These are phyloP conservation scores for Tolmerus cingulatus DNA, from an alignment of 2,888 invertebrate species.

Conservation along the genomic window DNA sequence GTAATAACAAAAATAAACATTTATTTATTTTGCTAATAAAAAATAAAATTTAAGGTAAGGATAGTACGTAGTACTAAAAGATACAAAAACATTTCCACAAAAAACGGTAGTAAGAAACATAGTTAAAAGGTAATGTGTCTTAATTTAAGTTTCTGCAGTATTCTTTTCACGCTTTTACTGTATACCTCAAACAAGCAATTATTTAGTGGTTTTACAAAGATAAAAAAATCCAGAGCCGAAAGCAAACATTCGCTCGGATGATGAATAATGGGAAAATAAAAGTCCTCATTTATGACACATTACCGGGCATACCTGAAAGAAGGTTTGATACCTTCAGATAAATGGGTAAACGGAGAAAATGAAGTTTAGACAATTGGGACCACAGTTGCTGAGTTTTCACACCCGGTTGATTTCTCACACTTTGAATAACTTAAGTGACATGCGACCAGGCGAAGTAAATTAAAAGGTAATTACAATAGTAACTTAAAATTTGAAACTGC, in stretches of 20 bases:
- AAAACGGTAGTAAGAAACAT: background rate
- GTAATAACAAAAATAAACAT: too few species aligned
- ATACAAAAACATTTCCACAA: background rate
- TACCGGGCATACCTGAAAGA: background rate
- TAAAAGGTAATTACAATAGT: background rate
- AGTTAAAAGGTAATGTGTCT: background rate
- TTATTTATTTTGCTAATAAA: background rate
- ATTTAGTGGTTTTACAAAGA: background rate
- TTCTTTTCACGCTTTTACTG: background rate
- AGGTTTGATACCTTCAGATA: background rate
- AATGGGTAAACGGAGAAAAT: background rate
- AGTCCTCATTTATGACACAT: background rate
- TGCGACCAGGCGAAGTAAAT: background rate
- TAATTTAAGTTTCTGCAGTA: background rate
- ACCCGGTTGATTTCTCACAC: background rate
- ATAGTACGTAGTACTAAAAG: background rate
- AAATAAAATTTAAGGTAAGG: background rate
- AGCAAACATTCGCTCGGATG: background rate
- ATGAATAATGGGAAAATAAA: background rate
- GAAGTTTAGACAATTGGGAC: background rate
- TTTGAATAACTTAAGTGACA: background rate
- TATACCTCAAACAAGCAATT: background rate
- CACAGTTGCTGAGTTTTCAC: background rate
- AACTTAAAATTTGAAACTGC: background rate
- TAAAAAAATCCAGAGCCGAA: background rate